phyloP scores from a whole-genome alignment of 2,113 vertebrate species.

The Emydocephalus ijimae region DNA sequence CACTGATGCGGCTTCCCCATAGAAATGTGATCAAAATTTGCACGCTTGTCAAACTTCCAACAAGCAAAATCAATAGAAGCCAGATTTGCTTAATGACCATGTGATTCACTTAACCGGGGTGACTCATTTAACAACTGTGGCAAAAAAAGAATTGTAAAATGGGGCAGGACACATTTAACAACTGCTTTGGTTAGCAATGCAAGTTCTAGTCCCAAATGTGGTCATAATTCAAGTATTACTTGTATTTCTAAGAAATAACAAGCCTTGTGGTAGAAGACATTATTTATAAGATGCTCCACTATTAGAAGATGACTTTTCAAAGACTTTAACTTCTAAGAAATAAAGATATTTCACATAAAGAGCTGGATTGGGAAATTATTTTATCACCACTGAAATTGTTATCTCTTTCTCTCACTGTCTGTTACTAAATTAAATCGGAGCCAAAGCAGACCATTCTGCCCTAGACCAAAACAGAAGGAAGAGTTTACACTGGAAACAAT shows the following conservation, averaged over 20 bases:
- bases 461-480: slow-evolving; percentile 16
- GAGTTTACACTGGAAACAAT: neutral
- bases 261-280: neutral
- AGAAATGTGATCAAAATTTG: neutral
- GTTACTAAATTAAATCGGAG: slow-evolving; percentile 7
- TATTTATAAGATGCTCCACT: neutral
- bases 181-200: neutral
- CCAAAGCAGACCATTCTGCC: neutral
- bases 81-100: neutral
- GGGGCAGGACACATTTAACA: neutral
- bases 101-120: neutral
- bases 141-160: neutral
- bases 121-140: neutral
- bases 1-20: neutral
- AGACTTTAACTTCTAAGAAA: neutral
- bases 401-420: slow-evolving; percentile 3
- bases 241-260: neutral
- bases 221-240: neutral
- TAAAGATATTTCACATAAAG: slow-evolving; percentile 13
- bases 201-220: neutral
- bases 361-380: slow-evolving; percentile 20
- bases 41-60: neutral
- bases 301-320: neutral
- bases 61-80: neutral
- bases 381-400: neutral